Evolutionary conservation across 2,888 invertebrate species (phyloP).

Genomic region (Acleris laterana): DNA sequence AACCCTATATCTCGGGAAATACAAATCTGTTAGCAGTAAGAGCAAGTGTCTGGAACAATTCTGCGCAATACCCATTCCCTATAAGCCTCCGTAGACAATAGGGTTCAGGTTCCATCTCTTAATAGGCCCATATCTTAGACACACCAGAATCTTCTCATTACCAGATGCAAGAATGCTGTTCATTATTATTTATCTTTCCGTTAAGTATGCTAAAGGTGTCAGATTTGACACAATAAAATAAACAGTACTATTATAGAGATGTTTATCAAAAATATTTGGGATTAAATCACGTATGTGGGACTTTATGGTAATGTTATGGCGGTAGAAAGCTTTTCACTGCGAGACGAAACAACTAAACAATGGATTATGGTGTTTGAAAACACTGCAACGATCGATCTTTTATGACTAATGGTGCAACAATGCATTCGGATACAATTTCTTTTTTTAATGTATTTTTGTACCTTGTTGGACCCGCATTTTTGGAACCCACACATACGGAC

Average conservation of each 20-base stretch:
- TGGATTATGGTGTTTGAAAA: constrained; percentile 55
- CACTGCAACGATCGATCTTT: constrained; percentile 39
- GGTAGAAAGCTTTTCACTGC: constrained; percentile 55
- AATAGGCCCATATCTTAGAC: constrained; percentile 53
- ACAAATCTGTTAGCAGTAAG: background rate
- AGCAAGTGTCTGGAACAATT: constrained; percentile 39
- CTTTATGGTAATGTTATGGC: constrained; percentile 73
- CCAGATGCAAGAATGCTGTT: constrained; percentile 55
- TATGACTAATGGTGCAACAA: constrained; percentile 29
- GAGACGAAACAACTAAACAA: constrained; percentile 61
- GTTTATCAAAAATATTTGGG: constrained; percentile 68
- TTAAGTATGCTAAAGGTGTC: constrained; percentile 52
- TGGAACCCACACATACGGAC: background rate
- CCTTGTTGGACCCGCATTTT: background rate
- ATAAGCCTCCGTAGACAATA: constrained; percentile 55
- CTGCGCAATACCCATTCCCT: constrained; percentile 48
- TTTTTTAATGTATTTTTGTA: background rate
- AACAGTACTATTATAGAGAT: constrained; percentile 56
- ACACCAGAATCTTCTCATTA: constrained; percentile 52
- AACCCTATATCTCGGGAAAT: constrained; percentile 1
- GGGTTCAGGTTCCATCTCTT: constrained; percentile 49
- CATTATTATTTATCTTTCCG: constrained; percentile 53
- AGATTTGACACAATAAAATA: constrained; percentile 55
- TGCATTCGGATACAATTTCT: constrained; percentile 18
- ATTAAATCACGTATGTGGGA: constrained; percentile 69